phyloP scores from a whole-genome alignment of 2,113 vertebrate genomes.

The Triplophysa rosa region DNA sequence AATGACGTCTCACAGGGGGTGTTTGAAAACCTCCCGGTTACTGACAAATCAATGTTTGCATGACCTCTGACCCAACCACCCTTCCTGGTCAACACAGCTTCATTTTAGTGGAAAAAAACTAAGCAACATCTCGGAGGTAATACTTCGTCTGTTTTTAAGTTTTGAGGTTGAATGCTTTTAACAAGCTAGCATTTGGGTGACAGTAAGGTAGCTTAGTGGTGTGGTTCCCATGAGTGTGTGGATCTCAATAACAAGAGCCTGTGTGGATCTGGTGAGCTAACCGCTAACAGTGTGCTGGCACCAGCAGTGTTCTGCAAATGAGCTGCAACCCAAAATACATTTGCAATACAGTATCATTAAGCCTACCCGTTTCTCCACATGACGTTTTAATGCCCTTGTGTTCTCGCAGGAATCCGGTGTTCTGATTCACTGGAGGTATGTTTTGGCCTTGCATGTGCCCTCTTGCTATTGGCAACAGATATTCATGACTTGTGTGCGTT shows the following conservation, averaged over 20 bases:
- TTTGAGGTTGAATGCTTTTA: conserved; percentile 80
- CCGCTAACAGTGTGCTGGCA: conserved; percentile 55
- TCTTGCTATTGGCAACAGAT: conserved; percentile 74
- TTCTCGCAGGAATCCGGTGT: conserved; percentile 65
- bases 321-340: conserved; percentile 49
- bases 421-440: conserved; percentile 70
- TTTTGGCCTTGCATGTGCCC: conserved; percentile 67
- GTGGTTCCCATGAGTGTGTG: conserved; percentile 67
- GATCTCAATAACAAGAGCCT: conserved; percentile 64
- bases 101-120: conserved; percentile 68
- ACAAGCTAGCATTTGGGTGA: conserved; percentile 79
- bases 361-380: conserved; percentile 51
- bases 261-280: conserved; percentile 50
- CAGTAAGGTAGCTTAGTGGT: conserved; percentile 74
- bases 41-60: conserved; percentile 78
- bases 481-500: conserved; percentile 72
- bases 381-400: conserved; percentile 60
- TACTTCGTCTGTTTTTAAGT: conserved; percentile 54
- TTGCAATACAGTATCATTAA: conserved; percentile 58
- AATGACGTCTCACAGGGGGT: conserved; percentile 24
- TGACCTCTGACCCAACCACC: conserved; percentile 73
- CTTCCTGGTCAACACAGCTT: conserved; percentile 70
- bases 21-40: conserved; percentile 75
- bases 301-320: conserved; percentile 58
- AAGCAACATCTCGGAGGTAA: conserved; percentile 69